A percentile compares a stretch with the other conserved stretches of the same genome.
Evolutionary conservation across 2,888 invertebrate genomes (phyloP).

Genomic region (Punctoribates punctum): DNA sequence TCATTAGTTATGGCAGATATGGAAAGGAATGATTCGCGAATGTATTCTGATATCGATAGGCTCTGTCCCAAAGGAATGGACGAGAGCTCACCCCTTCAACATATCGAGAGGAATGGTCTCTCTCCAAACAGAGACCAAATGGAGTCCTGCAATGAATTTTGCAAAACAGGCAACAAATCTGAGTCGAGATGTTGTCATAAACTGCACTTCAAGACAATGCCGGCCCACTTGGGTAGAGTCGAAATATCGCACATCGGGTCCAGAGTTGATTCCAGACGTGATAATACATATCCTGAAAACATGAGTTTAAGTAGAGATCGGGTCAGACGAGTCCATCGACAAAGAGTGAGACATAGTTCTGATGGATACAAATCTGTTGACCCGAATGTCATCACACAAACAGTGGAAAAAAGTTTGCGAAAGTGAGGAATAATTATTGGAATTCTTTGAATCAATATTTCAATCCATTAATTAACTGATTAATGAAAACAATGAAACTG

Average conservation of each 20-base stretch:
- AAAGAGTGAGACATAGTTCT: slow-evolving; percentile 6
- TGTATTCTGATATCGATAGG: not conserved
- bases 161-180: not conserved
- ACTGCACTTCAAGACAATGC: slow-evolving; percentile 32
- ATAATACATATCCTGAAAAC: not conserved
- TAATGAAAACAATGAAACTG: not conserved
- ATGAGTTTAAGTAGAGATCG: not conserved
- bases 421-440: slow-evolving; percentile 60
- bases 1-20: not conserved
- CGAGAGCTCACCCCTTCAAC: not conserved
- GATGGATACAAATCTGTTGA: slow-evolving; percentile 37
- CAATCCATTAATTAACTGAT: slow-evolving; percentile 17
- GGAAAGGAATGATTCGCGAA: not conserved
- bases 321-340: slow-evolving; percentile 17
- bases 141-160: not conserved
- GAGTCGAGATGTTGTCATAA: slow-evolving; percentile 42
- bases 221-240: not conserved
- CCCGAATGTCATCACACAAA: slow-evolving; percentile 64
- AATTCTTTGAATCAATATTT: not conserved
- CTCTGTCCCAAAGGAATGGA: not conserved
- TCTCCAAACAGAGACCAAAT: not conserved
- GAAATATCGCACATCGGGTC: slow-evolving; percentile 36
- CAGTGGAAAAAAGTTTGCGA: slow-evolving; percentile 78
- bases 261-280: slow-evolving; percentile 19
- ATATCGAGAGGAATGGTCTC: too few species aligned